Evolutionary conservation across 2,888 invertebrate genomes (phyloP).

Genomic region (Pterostichus niger): DNA sequence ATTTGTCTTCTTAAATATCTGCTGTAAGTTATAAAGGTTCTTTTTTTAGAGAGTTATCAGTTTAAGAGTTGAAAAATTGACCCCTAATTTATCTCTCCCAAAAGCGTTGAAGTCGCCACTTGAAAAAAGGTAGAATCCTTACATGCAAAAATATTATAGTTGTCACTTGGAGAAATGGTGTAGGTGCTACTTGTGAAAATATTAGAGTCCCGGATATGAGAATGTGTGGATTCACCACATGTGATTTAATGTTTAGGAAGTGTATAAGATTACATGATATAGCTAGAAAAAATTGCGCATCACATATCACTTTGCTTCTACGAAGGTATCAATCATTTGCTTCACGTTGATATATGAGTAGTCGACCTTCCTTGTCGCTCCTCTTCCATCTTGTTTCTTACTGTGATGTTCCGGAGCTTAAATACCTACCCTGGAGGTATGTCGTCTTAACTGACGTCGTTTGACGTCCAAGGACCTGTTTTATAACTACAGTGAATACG

Average conservation of each 20-base stretch:
- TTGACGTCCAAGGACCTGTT: no score
- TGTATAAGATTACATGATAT: slow-evolving; percentile 28
- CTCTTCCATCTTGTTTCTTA: slow-evolving; percentile 16
- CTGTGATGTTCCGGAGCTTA: slow-evolving; percentile 11
- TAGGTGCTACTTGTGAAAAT: slow-evolving; percentile 19
- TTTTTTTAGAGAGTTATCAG: slow-evolving; percentile 21
- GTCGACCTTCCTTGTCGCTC: slow-evolving; percentile 19
- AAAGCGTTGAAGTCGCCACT: slow-evolving; percentile 35
- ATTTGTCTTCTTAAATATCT: no score
- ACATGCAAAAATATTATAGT: slow-evolving; percentile 48
- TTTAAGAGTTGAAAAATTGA: slow-evolving; percentile 14
- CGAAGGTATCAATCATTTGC: slow-evolving; percentile 39
- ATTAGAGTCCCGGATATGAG: neutral
- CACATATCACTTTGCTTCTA: slow-evolving; percentile 14
- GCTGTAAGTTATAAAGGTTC: neutral
- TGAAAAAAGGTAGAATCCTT: slow-evolving; percentile 17
- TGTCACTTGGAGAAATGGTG: slow-evolving; percentile 17
- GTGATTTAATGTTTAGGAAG: slow-evolving; percentile 34
- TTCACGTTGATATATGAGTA: slow-evolving; percentile 36
- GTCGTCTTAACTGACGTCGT: slow-evolving; percentile 22
- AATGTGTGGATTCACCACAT: neutral
- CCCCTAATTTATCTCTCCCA: slow-evolving; percentile 30
- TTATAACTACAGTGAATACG: no score
- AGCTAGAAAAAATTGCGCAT: slow-evolving; percentile 34
- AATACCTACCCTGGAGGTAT: slow-evolving; percentile 18